Base-by-base conservation (phyloP, 2,797 vertebrate genomes). In the Sciaenops ocellatus region DNA sequence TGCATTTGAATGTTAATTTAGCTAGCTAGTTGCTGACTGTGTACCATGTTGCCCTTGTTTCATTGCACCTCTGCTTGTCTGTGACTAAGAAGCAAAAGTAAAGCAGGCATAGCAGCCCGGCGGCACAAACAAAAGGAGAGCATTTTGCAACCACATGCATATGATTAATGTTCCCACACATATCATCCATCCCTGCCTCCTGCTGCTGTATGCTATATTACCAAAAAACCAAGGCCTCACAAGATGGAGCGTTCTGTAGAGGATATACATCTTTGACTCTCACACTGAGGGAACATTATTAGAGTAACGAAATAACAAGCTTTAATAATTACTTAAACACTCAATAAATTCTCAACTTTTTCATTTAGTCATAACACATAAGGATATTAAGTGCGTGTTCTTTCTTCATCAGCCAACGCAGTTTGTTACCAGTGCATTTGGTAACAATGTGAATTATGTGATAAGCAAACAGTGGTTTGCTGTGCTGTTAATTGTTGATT, bases 401-500 rank as follows among this genome's bases (percentile, higher is more conserved):
- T 84, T 83, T 89, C 87, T 90, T 89, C 60, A 75, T 89, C 83
- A 80, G 64, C 50, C 48, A 16, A 51, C 55, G 56, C 63, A 69
- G 64, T 83, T 87, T 87, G 82, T 88, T 81, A 73, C 76, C 72
- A 61, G 42, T 69, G 44, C 11, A 12, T 46, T 69, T 59, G 73
- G 28, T 68, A 77, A 70, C 68, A 84, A 82, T 85, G 50, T 87
- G 80, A 89, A 90, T 90, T 89, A 87, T 89, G 88, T 81, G 90
- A 94, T 93, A 92, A 90, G 84, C 82, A 84, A 87, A 78, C 78
- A 68, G 47, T 79, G 61, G 74, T 91, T 88, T 85, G 75, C 61
- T n/a, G 46, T 80, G 85, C 84, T 88, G 86, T 84, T 91, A 92
- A 94, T 94, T 91, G 92, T 93, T 94, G 93, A 93, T 93, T 87